Base-by-base conservation (phyloP, 92 coral and sea anemone genomes). In the Palythoa grandiflora region DNA sequence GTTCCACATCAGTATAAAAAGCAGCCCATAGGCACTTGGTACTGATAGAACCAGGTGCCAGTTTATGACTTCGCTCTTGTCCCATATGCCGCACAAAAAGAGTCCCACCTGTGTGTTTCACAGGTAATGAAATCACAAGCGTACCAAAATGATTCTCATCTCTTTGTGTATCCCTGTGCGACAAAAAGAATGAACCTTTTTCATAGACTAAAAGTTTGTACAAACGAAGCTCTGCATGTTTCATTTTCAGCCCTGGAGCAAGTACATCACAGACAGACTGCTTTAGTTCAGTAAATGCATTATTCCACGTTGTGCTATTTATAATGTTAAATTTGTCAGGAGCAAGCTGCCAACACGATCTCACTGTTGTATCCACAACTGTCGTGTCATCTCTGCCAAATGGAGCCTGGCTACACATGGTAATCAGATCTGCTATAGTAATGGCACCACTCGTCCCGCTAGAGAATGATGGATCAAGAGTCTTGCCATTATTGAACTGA, bases 341-440 rank as follows among this genome's bases (percentile, higher is more conserved):
- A 65, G 78, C 86, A 61, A 87, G 90, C 85, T 87, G 90, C 90
- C 90, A 87, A 54, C 90, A 87, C 16, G 84, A 77, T 71, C 90
- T 77, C 71, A 87, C 90, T 35, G 70, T 78, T 19, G 38, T 77
- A 75, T 87, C 90, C 40, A 87, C 90, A 77, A 87, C 78, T 1
- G 90, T 87, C 54, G 66, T 68, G 70, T 87, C 78, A 35, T 78
- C 78, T 87, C 90, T 77, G 77, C 85, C 90, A 87, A 87, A 87
- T 77, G 85, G 90, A 60, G 85, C 90, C 77, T 87, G 57, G 21
- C 90, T 87, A 55, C 90, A 87, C 85, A 77, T 57, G 61, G 78
- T 28, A 17, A 87, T 87, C 73, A 87, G 79, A 68, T 78, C 85
- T 68, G 76, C 63, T 72, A 87, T 87, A 75, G 89, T 54, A 75